Evolutionary conservation across 2,888 invertebrate species (phyloP), one percentile per base, ranked within the genome.

Genomic region (Quadroppia sp.): DNA sequence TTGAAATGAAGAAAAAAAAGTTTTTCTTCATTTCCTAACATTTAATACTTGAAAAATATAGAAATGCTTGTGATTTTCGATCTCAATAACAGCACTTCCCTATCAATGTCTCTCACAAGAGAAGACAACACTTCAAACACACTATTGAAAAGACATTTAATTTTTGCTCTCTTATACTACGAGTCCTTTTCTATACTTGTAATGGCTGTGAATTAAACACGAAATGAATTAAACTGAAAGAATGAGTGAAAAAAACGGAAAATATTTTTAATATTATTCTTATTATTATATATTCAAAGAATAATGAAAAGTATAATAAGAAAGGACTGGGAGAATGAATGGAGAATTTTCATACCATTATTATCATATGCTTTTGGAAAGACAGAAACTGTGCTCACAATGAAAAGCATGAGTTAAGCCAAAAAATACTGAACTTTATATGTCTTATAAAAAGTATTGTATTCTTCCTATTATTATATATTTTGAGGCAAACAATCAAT

Each of bases 401-500:
- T n/a, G 15, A 20, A 15, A 20, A 50, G 45, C 17, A 17, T 50
- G 20, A 1, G 20, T 50, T 50, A 50, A 50, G 50, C 50, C 50
- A 50, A 50, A 45, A n/a, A n/a, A n/a, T 20, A 50, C 20, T 50
- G 50, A 50, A 50, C 20, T 50, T 50, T 17, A 50, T 50, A 20
- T 50, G 50, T 50, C 20, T 50, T 20, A 50, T n/a, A n/a, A n/a
- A n/a, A n/a, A n/a, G n/a, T n/a, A n/a, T n/a, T n/a, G n/a, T n/a
- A n/a, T n/a, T n/a, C n/a, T n/a, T n/a, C n/a, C n/a, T n/a, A n/a
- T n/a, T n/a, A n/a, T n/a, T n/a, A n/a, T n/a, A n/a, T n/a, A n/a
- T n/a, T n/a, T n/a, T 4, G 4, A 50, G 50, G 50, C 20, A 50
- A 50, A 50, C 50, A 50, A 50, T 50, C 50, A 50, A 50, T 50